Base-by-base conservation (phyloP, 2,888 invertebrate genomes). In the Myopa testacea region DNA sequence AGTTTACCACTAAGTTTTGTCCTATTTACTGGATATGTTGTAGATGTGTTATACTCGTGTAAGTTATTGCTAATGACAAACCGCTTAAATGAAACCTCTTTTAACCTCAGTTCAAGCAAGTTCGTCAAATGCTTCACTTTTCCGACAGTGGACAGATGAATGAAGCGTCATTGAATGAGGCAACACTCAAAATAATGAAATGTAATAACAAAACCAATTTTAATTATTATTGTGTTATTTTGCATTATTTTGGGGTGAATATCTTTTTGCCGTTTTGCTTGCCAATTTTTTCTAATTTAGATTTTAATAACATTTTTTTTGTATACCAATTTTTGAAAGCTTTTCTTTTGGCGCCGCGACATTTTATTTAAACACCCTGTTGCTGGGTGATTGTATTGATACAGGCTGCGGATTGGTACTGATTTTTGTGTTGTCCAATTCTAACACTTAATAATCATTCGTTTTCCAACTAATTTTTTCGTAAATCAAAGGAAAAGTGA, bases 371-470 rank as follows among this genome's bases (percentile, higher is more conserved):
- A 16, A 55, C 70, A 52, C 70, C 34, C 52, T 69, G 52, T 70
- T 12, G 26, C 50, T 70, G 55, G 16, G 52, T 70, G 26, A 55
- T 50, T 55, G 19, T 52, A 55, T 70, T 65, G 8, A 38, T 65
- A 37, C 16, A 38, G 65, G 26, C 26, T 45, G 45, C 26, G 10
- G n/a, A 12, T 62, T 62, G n/a, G 10, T 10, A 62, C 19, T n/a
- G n/a, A 62, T 62, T 62, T 62, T 19, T 19, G 16, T n/a, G 4
- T 62, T 4, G 26, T 62, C 62, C 10, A 62, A 26, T 34, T 19
- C 14, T 62, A 62, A 62, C 14, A 62, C 45, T 73, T 4, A 34
- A 62, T 73, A 38, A 63, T 40, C 55, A 55, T 71, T 58, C 16
- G 34, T 55, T 14, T 10, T 26, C 38, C 58, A 40, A 10, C 60